Evolutionary conservation across 2,797 vertebrate species (phyloP).

Genomic region (Pipistrellus nathusii): DNA sequence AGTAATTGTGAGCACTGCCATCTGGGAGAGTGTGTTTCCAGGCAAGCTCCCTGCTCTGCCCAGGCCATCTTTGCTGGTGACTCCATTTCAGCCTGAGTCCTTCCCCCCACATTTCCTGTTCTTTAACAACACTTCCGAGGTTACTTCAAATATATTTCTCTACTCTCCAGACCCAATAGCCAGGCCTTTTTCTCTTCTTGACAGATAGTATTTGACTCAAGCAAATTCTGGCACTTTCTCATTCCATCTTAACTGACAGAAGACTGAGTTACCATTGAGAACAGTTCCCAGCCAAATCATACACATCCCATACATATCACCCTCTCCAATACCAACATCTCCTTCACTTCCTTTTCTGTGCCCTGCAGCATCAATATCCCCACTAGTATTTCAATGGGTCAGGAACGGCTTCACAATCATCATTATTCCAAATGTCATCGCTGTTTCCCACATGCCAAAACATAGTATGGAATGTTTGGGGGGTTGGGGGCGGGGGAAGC

Average conservation of each 20-base stretch:
- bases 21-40: not conserved
- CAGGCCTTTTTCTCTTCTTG: not conserved
- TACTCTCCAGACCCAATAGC: not conserved
- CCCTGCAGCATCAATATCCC: not conserved
- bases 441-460: not conserved
- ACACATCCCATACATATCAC: not conserved
- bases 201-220: not conserved
- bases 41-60: not conserved
- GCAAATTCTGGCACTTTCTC: not conserved
- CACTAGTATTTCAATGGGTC: not conserved
- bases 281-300: not conserved
- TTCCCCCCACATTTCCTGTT: not conserved
- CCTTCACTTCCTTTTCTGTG: not conserved
- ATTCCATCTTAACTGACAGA: not conserved
- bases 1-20: not conserved
- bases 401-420: not conserved
- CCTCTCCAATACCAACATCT: not conserved
- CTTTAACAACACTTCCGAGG: not conserved
- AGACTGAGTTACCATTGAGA: not conserved
- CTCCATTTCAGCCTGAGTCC: not conserved
- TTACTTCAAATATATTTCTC: not conserved
- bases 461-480: not conserved
- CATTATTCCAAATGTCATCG: not conserved
- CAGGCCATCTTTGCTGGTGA: not conserved
- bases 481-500: not conserved